These are phyloP conservation scores for Drosophila azteca DNA, from an alignment of 1,140 invertebrate genomes.

Conservation along the genomic window DNA sequence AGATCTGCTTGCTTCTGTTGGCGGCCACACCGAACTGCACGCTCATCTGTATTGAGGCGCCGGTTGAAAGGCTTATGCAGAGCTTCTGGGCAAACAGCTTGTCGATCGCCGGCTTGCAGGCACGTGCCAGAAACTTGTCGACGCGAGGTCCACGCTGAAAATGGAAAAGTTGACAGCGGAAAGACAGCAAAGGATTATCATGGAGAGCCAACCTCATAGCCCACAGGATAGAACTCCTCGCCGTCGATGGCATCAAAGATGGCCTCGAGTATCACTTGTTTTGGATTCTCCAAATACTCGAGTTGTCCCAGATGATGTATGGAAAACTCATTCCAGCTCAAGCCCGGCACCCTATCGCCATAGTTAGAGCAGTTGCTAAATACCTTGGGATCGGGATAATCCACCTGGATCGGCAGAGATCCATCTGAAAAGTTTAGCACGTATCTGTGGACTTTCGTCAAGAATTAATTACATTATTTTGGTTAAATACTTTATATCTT, in stretches of 20 bases:
- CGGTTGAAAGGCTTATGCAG: slow-evolving; percentile 5
- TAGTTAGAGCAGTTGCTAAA: slow-evolving; percentile 40
- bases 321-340: slow-evolving; percentile 52
- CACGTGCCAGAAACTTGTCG: slow-evolving; percentile 52
- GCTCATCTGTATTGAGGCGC: slow-evolving; percentile 10
- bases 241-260: slow-evolving; percentile 49
- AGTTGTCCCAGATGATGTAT: slow-evolving; percentile 44
- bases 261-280: slow-evolving; percentile 43
- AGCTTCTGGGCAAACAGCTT: slow-evolving; percentile 46
- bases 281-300: slow-evolving; percentile 17
- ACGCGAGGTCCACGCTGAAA: slow-evolving; percentile 24
- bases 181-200: too few relatives aligned
- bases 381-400: slow-evolving; percentile 27
- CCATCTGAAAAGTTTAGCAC: too few relatives aligned
- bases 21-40: slow-evolving; percentile 53
- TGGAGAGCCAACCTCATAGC: slow-evolving; percentile 40
- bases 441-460: too few relatives aligned
- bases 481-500: slow-evolving; percentile 2
- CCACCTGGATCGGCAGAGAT: slow-evolving; percentile 5
- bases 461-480: too few relatives aligned
- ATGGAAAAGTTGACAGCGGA: not conserved
- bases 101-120: slow-evolving; percentile 56
- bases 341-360: slow-evolving; percentile 31
- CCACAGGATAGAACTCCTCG: slow-evolving; percentile 55
- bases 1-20: slow-evolving; percentile 40